These are phyloP conservation scores for Empis livida DNA, from an alignment of 2,888 invertebrate genomes.

Conservation along the genomic window DNA sequence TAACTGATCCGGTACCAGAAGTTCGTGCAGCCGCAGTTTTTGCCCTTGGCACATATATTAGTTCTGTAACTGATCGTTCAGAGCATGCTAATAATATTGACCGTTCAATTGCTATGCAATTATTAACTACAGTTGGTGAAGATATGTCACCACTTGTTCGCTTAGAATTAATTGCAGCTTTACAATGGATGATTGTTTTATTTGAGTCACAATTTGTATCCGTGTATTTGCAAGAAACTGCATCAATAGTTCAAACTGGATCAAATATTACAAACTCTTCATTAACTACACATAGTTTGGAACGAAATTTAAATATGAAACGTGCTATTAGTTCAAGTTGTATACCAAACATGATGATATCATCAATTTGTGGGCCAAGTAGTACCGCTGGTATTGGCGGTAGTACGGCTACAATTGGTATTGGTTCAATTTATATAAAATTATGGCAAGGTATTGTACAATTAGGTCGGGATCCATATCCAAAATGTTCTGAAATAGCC, in stretches of 20 bases:
- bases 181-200: conserved; percentile 72
- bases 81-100: conserved; percentile 92
- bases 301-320: conserved; percentile 38
- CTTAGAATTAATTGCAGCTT: conserved; percentile 71
- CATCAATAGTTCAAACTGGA: conserved; percentile 9
- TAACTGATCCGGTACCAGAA: conserved; percentile 76
- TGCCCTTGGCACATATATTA: conserved; percentile 89
- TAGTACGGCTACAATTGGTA: conserved; percentile 11
- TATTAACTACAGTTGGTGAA: conserved; percentile 60
- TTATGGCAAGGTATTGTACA: conserved; percentile 72
- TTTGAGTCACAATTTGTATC: conserved; percentile 82
- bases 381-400: conserved; percentile 17
- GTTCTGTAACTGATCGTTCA: conserved; percentile 66
- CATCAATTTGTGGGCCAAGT: conserved; percentile 21
- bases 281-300: conserved; percentile 32
- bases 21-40: conserved; percentile 88
- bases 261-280: conserved; percentile 5
- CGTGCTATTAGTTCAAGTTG: conserved; percentile 58
- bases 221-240: conserved; percentile 50
- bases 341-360: conserved; percentile 41
- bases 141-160: conserved; percentile 87
- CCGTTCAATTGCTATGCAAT: conserved; percentile 78
- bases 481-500: conserved; percentile 67
- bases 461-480: conserved; percentile 78
- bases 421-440: conserved; percentile 66